phyloP scores from a whole-genome alignment of 1,140 invertebrate species.

The Goniozus legneri region DNA sequence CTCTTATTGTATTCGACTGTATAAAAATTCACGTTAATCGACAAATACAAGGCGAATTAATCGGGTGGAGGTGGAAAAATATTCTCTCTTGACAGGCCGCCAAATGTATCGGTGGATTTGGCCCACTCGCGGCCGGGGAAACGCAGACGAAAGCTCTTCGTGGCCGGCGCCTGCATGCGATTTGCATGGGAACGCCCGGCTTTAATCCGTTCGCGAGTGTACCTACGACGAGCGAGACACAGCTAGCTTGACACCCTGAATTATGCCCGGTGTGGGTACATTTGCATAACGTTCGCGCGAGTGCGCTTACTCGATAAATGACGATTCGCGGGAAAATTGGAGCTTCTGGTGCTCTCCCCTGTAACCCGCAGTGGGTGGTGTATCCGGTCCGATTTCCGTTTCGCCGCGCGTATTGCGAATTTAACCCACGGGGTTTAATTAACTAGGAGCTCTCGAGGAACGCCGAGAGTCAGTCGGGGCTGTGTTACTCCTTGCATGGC shows the following conservation, averaged over 20 bases:
- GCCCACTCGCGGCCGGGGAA: not conserved
- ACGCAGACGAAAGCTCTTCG: slow-evolving; percentile 4
- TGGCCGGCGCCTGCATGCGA: slow-evolving; percentile 1
- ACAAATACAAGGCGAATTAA: no score
- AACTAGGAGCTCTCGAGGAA: slow-evolving; percentile 19
- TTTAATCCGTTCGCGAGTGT: slow-evolving; percentile 44
- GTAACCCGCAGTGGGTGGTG: no score
- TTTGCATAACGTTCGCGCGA: slow-evolving; percentile 42
- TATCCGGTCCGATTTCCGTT: not conserved
- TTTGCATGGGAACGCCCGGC: slow-evolving; percentile 35
- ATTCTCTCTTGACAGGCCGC: no score
- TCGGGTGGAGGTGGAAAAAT: no score
- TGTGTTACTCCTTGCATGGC: no score
- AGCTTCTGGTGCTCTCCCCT: no score
- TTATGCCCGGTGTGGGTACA: slow-evolving; percentile 38
- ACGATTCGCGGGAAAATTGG: slow-evolving; percentile 44
- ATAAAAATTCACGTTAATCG: no score
- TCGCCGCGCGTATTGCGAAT: slow-evolving; percentile 8
- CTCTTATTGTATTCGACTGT: no score
- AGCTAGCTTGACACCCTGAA: slow-evolving; percentile 37
- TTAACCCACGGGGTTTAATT: slow-evolving; percentile 27
- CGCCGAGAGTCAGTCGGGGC: slow-evolving; percentile 9
- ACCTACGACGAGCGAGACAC: slow-evolving; percentile 30
- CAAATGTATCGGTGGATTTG: slow-evolving; percentile 17
- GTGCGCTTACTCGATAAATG: slow-evolving; percentile 38